A percentile compares a stretch with the other conserved stretches of the same genome.
These are phyloP conservation scores for Pseudobourletiella spinata DNA, from an alignment of 1,140 invertebrate genomes.

Conservation along the genomic window DNA sequence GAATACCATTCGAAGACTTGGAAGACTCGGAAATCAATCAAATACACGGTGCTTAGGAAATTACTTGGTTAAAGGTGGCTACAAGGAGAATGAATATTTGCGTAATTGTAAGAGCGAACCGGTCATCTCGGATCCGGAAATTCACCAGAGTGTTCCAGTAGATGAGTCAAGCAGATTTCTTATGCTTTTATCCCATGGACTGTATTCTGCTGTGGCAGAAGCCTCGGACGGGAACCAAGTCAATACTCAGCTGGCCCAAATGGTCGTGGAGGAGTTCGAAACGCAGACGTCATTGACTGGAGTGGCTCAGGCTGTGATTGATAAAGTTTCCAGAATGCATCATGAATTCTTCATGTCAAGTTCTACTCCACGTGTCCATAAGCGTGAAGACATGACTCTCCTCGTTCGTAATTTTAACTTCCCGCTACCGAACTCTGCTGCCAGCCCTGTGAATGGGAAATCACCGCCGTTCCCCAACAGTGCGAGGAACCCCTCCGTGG, in stretches of 20 bases:
- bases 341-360: conserved; percentile 63
- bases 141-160: conserved; percentile 65
- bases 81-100: conserved; percentile 70
- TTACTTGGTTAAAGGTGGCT: conserved; percentile 75
- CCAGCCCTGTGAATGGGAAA: conserved; percentile 13
- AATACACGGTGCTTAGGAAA: conserved; percentile 79
- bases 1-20: conserved; percentile 54
- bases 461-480: neutral
- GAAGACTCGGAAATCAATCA: conserved; percentile 58
- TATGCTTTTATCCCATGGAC: conserved; percentile 71
- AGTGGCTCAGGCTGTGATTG: conserved; percentile 76
- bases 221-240: conserved; percentile 66
- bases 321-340: conserved; percentile 73
- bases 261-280: conserved; percentile 70
- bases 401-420: conserved; percentile 81
- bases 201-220: conserved; percentile 75
- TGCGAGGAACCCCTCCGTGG: conserved; percentile 4
- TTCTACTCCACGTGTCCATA: conserved; percentile 39
- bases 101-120: conserved; percentile 60
- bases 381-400: conserved; percentile 71
- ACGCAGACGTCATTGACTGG: conserved; percentile 67
- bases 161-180: conserved; percentile 73
- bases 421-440: conserved; percentile 52
- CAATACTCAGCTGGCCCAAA: conserved; percentile 67
- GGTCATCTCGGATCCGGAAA: conserved; percentile 72